Conservation (phyloP, 2,888 invertebrate species). For the Eugnorisma glareosa region DNA sequence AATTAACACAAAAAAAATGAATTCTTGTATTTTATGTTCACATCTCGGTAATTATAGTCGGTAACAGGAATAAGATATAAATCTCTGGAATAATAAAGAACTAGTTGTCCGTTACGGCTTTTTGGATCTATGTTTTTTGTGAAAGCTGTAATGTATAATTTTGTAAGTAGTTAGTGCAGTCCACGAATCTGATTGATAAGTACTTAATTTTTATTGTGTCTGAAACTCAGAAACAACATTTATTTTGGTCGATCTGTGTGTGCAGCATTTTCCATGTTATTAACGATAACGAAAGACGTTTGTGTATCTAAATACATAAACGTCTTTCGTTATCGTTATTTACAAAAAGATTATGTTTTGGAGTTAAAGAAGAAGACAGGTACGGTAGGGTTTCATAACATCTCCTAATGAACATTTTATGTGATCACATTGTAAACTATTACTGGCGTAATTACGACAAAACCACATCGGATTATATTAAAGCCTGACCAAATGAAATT, state of each 20-base stretch:
- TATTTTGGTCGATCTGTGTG: background rate
- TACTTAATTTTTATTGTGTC: background rate
- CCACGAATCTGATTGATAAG: background rate
- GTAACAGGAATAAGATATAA: constrained; percentile 34
- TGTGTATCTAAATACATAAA: background rate
- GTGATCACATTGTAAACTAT: constrained; percentile 14
- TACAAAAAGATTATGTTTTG: background rate
- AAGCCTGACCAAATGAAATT: constrained; percentile 71
- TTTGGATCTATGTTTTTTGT: constrained; percentile 19
- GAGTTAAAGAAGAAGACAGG: background rate
- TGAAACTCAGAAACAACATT: background rate
- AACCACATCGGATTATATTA: constrained; percentile 56
- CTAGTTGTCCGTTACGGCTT: constrained; percentile 37
- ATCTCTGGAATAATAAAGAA: constrained; percentile 34
- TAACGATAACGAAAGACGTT: too few species aligned
- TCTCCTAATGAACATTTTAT: constrained; percentile 20
- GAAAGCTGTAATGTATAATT: constrained; percentile 21
- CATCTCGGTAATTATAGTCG: constrained; percentile 34
- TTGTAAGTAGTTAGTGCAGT: background rate
- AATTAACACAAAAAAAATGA: constrained; percentile 16
- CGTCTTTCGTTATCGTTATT: background rate
- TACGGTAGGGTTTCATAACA: background rate
- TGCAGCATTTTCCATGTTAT: background rate
- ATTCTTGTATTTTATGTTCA: constrained; percentile 23
- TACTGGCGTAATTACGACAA: constrained; percentile 19